Evolutionary conservation across 2,113 vertebrate genomes (phyloP), one percentile per base, ranked within the genome.

Genomic region (Ardeotis arabs): DNA sequence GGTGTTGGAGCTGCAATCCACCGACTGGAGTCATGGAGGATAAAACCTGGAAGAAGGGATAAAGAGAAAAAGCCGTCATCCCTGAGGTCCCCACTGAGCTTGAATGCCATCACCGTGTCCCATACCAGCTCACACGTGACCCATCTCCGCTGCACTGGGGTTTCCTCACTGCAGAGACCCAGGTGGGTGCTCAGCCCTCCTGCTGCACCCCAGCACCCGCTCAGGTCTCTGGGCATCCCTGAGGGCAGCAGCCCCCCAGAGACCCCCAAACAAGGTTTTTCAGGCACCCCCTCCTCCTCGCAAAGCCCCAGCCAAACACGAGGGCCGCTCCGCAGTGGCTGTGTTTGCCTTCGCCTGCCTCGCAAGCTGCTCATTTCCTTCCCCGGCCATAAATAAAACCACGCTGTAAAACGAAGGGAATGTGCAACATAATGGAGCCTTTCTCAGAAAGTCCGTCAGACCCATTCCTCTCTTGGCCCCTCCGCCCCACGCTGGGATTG

Each of bases 351-450:
- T 89, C 70, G 59, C 73, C 72, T 63, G 68, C 76, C 80, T 12
- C 4, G 0, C 87, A 72, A 35, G 80, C 95, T 56, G 84, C 84
- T 96, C 69, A 39, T 96, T 97, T 96, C 95, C 95, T 96, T 81
- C 81, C 62, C 84, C 0, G 0, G 87, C 62, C 84, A 58, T 89
- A 96, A 97, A 96, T 91, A 95, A 95, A 94, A 87, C 89, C 76
- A 23, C 33, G 6, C 68, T 7, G 1, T 95, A 95, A 95, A 96
- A 55, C 2, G 8, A 59, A 88, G 96, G 91, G 94, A 95, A 96
- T 84, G 87, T 55, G 49, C 29, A 60, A 81, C 70, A 96, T 94
- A 97, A 96, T 50, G 93, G 77, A 96, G 74, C 73, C 94, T 95
- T 97, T 96, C 87, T 97, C 67, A 58, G 22, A 56, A 64, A 89